A percentile compares a stretch with the other conserved stretches of the same genome.
phyloP scores from a whole-genome alignment of 92 coral and sea anemone genomes.

The Actinernus sp. region DNA sequence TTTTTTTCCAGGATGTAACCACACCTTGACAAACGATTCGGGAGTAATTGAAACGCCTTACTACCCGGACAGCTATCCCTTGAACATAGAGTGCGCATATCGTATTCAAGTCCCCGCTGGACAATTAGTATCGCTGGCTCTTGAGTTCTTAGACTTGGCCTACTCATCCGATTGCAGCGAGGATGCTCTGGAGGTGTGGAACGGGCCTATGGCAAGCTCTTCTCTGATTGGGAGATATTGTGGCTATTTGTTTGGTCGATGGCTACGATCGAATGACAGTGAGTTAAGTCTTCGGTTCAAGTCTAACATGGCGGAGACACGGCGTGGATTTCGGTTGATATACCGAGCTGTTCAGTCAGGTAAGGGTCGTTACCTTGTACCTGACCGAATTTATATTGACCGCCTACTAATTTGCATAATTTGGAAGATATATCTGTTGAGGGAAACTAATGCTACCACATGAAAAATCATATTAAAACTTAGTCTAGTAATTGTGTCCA shows the following conservation, averaged over 20 bases:
- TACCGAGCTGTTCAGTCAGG: slow-evolving; percentile 64
- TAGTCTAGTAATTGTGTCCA: too few species aligned
- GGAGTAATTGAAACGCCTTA: slow-evolving; percentile 48
- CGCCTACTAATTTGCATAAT: too few species aligned
- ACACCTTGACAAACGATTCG: slow-evolving; percentile 26
- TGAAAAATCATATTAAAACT: too few species aligned
- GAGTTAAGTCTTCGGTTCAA: slow-evolving; percentile 39
- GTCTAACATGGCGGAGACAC: slow-evolving; percentile 27
- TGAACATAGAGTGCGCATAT: slow-evolving; percentile 63
- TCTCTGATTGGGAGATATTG: slow-evolving; percentile 53
- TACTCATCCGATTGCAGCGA: slow-evolving; percentile 43
- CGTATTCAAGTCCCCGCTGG: slow-evolving; percentile 51
- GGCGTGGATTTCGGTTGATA: slow-evolving; percentile 49
- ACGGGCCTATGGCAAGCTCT: slow-evolving; percentile 20
- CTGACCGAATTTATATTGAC: too few species aligned
- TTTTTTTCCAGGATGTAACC: slow-evolving; percentile 40
- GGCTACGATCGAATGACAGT: slow-evolving; percentile 60
- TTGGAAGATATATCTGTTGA: too few species aligned
- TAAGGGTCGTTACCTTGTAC: too few species aligned
- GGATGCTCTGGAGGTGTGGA: slow-evolving; percentile 66
- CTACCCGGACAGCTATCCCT: slow-evolving; percentile 58
- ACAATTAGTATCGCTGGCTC: slow-evolving; percentile 51
- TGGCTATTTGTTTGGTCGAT: slow-evolving; percentile 57
- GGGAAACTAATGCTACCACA: too few species aligned
- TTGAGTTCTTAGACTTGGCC: slow-evolving; percentile 58